Evolutionary conservation across 92 coral and sea anemone genomes (phyloP), one percentile per base, ranked within the genome.

Genomic region (Umimayanthus chanpuru): DNA sequence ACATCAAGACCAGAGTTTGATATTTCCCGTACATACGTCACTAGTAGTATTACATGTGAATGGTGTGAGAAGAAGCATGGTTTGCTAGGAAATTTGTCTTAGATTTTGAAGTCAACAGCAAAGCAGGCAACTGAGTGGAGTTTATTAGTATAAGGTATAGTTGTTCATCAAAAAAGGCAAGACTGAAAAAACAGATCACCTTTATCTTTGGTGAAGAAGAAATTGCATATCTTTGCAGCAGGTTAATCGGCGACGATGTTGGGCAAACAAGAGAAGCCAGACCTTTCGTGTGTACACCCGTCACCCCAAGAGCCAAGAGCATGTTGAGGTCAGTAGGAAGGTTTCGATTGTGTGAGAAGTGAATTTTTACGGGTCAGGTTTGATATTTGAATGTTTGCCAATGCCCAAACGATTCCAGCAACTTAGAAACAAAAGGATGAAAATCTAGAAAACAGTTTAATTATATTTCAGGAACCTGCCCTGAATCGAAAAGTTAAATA

Each of bases 281-380:
- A 30, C 96, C 99, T 14, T 97, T 97, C 76, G 92, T 94, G 29
- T 92, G 99, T 65, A 97, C 99, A 50, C 98, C 99, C 7, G 89
- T 92, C 29, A 93, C 97, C n/a, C 94, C 95, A 78, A 91, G 85
- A 76, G 80, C 96, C 25, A 97, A 90, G 85, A 88, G 92, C 25
- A 84, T 86, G 77, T 89, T 96, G 61, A 97, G 96, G 99, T 97
- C 89, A 73, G 91, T 53, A 30, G 6, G 23, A n/a, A 25, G 41
- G 49, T 80, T 47, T 56, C 74, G 75, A 4, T 75, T 70, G 55
- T 76, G 41, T 29, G 36, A 81, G 68, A 61, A 61, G 68, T 61
- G 8, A 61, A 61, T 0, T 61, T 61, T 5, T 5, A 25, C 23
- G 16, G 67, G 73, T 26, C 84, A 80, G 20, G 20, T 40, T 76